Percentiles rank a stretch among this genome's conserved stretches.
Conservation (phyloP, 2,113 vertebrate species). For the Harpagus bidentatus region DNA sequence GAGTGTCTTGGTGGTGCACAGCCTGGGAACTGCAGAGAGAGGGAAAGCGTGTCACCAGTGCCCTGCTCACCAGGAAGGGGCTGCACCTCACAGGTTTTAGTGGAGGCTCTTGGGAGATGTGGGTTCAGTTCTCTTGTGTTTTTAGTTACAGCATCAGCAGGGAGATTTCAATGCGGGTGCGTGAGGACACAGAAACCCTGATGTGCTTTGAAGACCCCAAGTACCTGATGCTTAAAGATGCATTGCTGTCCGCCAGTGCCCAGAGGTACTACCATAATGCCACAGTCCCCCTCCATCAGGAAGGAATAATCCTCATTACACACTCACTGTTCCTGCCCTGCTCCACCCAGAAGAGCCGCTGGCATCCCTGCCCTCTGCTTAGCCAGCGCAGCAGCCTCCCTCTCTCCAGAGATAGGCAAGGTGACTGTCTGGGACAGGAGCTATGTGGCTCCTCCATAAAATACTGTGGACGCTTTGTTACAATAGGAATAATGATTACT, state of each 20-base stretch:
- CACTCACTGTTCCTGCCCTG: not conserved
- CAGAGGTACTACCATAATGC: not conserved
- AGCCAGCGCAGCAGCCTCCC: not conserved
- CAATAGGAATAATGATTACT: not conserved
- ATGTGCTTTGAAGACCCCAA: not conserved
- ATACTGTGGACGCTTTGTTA: not conserved
- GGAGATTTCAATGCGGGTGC: not conserved
- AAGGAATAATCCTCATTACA: not conserved
- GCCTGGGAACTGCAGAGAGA: not conserved
- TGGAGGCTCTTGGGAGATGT: not conserved
- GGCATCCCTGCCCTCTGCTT: not conserved
- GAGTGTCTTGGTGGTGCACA: too few species aligned
- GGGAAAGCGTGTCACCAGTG: too few species aligned
- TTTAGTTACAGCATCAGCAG: not conserved
- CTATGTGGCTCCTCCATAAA: not conserved
- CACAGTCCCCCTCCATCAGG: not conserved
- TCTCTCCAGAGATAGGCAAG: not conserved
- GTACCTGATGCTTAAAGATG: not conserved
- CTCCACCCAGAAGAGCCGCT: not conserved
- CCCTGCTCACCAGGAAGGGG: not conserved
- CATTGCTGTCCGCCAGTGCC: not conserved
- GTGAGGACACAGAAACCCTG: not conserved
- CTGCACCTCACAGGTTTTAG: not conserved
- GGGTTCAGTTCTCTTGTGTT: not conserved
- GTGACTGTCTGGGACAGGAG: not conserved